Evolutionary conservation across 2,797 vertebrate species (phyloP), one percentile per base, ranked within the genome.

Genomic region (Pangasius djambal): DNA sequence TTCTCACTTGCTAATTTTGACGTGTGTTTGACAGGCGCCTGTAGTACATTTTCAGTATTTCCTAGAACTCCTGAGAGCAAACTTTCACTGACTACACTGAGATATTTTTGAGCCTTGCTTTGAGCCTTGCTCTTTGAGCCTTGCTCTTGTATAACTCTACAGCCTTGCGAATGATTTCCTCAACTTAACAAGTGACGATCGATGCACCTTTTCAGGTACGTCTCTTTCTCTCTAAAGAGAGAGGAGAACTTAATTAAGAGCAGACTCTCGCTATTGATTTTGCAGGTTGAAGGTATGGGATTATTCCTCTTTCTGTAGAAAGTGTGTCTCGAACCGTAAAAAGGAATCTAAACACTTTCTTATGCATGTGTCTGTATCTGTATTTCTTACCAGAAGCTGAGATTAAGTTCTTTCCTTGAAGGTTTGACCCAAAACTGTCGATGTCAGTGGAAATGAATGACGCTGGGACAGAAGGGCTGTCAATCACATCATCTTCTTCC

Each of bases 171-270:
- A 81, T 81, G 31, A 81, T 34, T 57, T 81, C 52, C 48, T 52
- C 75, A 7, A 7, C 50, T 52, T 78, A 78, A 78, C 75, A 22
- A 57, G 52, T 20, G 52, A 37, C 9, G 78, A 81, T 81, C 78
- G 52, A 81, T 81, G 52, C 50, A 31, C 50, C 50, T 79, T 55
- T 79, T 79, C 50, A 55, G 50, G 77, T 79, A 20, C 50, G 8
- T 34, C 77, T 9, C 75, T 31, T 78, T 31, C 48, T 52, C 75
- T 52, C 28, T 52, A 31, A 78, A 78, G 48, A 52, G 15, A 16
- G 44, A 79, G 22, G 50, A 63, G 50, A 55, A 22, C 31, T 37
- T 89, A 34, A 84, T 83, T 63, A 86, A 63, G 78, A 81, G 31
- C 22, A 8, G 31, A 55, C 16, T 67, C 48, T 74, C 67, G 61